A percentile compares a stretch with the other conserved stretches of the same genome.
phyloP scores from a whole-genome alignment of 1,140 invertebrate genomes.

The Temnothorax longispinosus region DNA sequence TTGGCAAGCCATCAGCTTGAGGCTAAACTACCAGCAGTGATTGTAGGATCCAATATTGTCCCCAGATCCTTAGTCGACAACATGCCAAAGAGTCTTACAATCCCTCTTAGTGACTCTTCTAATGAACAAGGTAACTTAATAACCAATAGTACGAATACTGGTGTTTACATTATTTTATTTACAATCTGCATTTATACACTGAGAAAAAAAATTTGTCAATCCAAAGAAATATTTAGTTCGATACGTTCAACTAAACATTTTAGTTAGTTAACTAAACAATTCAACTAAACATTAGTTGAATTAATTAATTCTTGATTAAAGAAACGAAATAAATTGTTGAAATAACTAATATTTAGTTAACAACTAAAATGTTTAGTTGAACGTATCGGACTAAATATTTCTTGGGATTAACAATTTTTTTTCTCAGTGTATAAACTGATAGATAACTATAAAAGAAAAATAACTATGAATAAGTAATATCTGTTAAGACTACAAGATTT shows the following conservation, averaged over 20 bases:
- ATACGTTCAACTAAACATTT: no score
- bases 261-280: no score
- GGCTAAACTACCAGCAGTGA: conserved; percentile 84
- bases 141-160: background rate
- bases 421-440: background rate
- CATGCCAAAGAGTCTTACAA: conserved; percentile 88
- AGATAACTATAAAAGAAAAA: background rate
- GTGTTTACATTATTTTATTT: background rate
- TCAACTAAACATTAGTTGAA: no score
- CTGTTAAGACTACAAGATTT: background rate
- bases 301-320: no score
- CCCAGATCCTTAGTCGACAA: conserved; percentile 89
- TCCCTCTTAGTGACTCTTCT: conserved; percentile 88
- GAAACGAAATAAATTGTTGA: no score
- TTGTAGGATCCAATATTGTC: conserved; percentile 84
- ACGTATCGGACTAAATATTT: no score
- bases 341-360: no score
- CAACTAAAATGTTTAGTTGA: no score
- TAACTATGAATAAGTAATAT: background rate
- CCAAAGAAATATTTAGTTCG: no score
- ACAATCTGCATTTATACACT: background rate
- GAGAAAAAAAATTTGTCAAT: no score
- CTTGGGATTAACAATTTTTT: no score
- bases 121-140: conserved; percentile 86
- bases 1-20: conserved; percentile 83